Conservation (phyloP, 2,888 invertebrate species). For the Parochlus steinenii region DNA sequence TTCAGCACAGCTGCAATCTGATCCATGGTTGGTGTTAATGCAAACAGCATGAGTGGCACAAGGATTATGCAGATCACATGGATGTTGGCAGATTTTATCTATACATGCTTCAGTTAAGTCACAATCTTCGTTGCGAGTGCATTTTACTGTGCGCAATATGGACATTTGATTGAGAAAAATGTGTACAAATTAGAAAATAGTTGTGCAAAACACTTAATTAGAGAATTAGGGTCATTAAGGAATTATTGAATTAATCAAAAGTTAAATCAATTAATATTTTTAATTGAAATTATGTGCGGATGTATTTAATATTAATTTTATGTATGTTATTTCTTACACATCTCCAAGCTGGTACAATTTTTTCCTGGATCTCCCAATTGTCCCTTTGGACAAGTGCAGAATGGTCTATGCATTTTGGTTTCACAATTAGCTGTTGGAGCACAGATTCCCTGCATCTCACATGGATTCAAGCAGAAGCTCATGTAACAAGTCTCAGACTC, state of each 20-base stretch:
- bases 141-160: conserved; percentile 47
- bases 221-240: not conserved
- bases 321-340: conserved; percentile 44
- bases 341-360: conserved; percentile 56
- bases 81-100: conserved; percentile 68
- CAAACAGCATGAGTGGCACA: conserved; percentile 72
- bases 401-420: conserved; percentile 66
- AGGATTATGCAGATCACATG: conserved; percentile 71
- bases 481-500: conserved; percentile 68
- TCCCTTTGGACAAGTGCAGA: conserved; percentile 64
- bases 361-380: conserved; percentile 68
- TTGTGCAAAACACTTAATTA: too few species aligned
- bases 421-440: conserved; percentile 59
- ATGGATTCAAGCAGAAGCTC: conserved; percentile 67
- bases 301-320: too few species aligned
- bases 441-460: conserved; percentile 64
- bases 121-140: conserved; percentile 75
- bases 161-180: conserved; percentile 5
- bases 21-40: conserved; percentile 73
- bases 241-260: not conserved
- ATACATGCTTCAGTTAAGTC: conserved; percentile 73
- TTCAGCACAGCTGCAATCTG: conserved; percentile 71
- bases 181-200: conserved; percentile 10
- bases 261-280: conserved; percentile 13
- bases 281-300: not conserved